Conservation (phyloP, 2,888 invertebrate species). For the Elysia crispata region DNA sequence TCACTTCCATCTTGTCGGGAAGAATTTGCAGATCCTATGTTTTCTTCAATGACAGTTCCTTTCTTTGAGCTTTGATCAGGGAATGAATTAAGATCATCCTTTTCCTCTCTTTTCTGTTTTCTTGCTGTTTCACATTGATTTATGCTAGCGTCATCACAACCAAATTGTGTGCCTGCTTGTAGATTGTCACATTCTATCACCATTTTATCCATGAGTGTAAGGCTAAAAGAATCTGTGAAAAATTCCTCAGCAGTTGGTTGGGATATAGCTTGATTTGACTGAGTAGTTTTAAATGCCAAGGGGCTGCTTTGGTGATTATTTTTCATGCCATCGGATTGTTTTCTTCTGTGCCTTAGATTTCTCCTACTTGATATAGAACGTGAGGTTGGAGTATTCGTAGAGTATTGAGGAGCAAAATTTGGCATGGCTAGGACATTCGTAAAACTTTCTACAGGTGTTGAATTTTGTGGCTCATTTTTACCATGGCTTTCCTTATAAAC, state of each 20-base stretch:
- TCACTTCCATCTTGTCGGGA: slow-evolving; percentile 61
- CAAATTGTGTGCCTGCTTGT: background rate
- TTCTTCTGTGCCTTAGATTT: no score
- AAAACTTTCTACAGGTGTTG: slow-evolving; percentile 10
- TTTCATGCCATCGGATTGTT: no score
- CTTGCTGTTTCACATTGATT: background rate
- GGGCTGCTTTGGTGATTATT: no score
- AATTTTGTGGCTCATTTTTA: background rate
- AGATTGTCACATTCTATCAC: slow-evolving; percentile 50
- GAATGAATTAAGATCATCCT: background rate
- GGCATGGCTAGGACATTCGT: no score
- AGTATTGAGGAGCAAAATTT: no score
- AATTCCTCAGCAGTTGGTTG: no score
- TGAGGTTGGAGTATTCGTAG: no score
- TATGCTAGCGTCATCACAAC: background rate
- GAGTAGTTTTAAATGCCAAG: no score
- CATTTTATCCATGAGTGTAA: slow-evolving; percentile 65
- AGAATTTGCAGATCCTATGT: slow-evolving; percentile 37
- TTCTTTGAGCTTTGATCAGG: background rate
- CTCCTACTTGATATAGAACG: no score
- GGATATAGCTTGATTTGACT: no score
- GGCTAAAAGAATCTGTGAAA: slow-evolving; percentile 61
- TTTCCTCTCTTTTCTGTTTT: background rate
- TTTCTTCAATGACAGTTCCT: no score
- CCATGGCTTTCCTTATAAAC: background rate